Evolutionary conservation across 2,888 invertebrate genomes (phyloP).

Genomic region (Eledona agricola): DNA sequence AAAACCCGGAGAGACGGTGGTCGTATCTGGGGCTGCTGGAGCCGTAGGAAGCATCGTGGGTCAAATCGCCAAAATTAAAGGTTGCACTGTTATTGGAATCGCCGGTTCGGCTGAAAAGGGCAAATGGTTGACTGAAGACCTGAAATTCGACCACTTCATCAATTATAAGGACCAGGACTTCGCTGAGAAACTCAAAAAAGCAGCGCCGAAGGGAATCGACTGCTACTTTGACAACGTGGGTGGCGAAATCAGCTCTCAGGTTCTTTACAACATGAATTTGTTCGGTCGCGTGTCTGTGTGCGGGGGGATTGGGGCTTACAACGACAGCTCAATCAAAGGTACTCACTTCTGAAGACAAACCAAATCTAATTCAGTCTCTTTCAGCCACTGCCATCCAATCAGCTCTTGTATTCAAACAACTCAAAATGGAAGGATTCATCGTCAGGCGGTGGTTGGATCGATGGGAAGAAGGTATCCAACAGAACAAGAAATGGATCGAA

Average conservation of each 20-base stretch:
- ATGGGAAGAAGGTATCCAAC: constrained; percentile 71
- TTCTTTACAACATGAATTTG: constrained; percentile 14
- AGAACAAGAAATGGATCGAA: constrained; percentile 70
- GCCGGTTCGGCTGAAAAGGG: constrained; percentile 77
- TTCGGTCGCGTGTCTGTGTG: constrained; percentile 56
- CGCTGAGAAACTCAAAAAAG: constrained; percentile 65
- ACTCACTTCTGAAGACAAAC: too few relatives aligned
- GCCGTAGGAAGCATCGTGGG: constrained; percentile 81
- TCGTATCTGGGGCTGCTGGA: constrained; percentile 77
- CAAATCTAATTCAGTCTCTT: too few relatives aligned
- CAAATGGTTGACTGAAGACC: constrained; percentile 26
- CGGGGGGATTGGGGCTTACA: constrained; percentile 76
- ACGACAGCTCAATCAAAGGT: constrained; percentile 59
- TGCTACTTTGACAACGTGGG: constrained; percentile 82
- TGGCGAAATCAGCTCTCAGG: constrained; percentile 6
- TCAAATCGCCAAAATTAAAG: constrained; percentile 78
- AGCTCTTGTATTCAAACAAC: constrained; percentile 42
- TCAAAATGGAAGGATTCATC: constrained; percentile 52
- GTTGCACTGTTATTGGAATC: constrained; percentile 74
- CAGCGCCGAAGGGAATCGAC: constrained; percentile 74
- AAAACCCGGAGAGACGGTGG: constrained; percentile 74
- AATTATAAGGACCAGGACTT: constrained; percentile 74
- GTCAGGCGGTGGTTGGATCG: constrained; percentile 57
- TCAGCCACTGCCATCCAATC: too few relatives aligned
- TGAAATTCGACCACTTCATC: constrained; percentile 21